Evolutionary conservation across 2,888 invertebrate species (phyloP).

Genomic region (Parelbella ahira): DNA sequence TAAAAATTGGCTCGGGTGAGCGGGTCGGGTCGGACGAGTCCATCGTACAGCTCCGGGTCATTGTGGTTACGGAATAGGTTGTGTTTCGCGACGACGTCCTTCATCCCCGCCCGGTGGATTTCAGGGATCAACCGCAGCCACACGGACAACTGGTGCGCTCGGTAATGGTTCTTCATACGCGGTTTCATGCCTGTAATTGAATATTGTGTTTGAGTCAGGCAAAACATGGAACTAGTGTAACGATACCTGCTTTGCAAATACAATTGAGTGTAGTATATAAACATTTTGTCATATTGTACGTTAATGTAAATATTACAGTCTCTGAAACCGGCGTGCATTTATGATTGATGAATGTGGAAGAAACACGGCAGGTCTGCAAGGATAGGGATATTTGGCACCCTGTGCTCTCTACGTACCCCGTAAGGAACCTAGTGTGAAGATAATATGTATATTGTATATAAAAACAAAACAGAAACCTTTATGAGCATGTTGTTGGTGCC

Average conservation of each 20-base stretch:
- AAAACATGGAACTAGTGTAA: constrained; percentile 12
- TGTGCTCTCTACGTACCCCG: too few relatives aligned
- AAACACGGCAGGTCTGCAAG: too few relatives aligned
- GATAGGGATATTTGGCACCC: too few relatives aligned
- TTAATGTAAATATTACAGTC: too few relatives aligned
- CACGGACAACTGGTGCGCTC: constrained; percentile 97
- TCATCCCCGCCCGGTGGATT: constrained; percentile 93
- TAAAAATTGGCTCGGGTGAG: constrained; percentile 84
- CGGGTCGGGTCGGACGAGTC: constrained; percentile 91
- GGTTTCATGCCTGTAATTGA: constrained; percentile 91
- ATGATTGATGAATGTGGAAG: too few relatives aligned
- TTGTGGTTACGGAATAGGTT: constrained; percentile 95
- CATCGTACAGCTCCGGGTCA: constrained; percentile 94
- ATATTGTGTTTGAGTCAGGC: constrained; percentile 28
- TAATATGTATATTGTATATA: too few relatives aligned
- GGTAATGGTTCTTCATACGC: constrained; percentile 95
- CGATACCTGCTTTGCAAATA: background rate
- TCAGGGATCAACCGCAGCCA: constrained; percentile 97
- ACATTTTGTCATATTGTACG: too few relatives aligned
- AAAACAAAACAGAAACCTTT: too few relatives aligned
- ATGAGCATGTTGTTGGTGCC: too few relatives aligned
- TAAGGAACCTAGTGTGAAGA: too few relatives aligned
- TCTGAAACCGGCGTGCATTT: too few relatives aligned
- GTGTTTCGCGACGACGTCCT: constrained; percentile 92
- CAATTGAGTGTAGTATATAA: too few relatives aligned